Evolutionary conservation across 2,113 vertebrate species (phyloP).

Genomic region (Tricholaema leucomelas): DNA sequence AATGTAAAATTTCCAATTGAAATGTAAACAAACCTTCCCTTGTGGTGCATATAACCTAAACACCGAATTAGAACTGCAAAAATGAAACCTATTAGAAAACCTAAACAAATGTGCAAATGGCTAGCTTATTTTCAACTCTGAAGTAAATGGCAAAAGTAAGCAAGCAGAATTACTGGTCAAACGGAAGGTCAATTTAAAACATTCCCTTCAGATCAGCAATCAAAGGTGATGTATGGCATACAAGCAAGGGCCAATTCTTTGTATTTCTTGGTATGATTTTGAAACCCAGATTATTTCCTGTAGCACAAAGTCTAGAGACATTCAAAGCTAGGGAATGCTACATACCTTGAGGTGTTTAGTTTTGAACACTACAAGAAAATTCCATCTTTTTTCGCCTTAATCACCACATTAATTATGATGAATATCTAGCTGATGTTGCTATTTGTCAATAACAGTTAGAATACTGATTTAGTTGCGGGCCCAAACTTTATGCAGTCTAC

Average conservation of each 20-base stretch:
- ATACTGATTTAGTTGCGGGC: neutral
- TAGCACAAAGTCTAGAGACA: neutral
- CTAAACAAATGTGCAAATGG: constrained; percentile 13
- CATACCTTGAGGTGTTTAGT: neutral
- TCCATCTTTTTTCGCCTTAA: neutral
- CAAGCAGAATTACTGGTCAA: constrained; percentile 18
- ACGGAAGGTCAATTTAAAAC: constrained; percentile 1
- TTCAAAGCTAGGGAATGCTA: neutral
- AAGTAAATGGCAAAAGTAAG: constrained; percentile 7
- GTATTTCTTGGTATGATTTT: neutral
- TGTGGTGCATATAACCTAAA: constrained; percentile 11
- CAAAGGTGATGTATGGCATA: neutral
- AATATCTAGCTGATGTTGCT: neutral
- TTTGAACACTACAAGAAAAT: neutral
- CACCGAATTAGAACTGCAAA: constrained; percentile 1
- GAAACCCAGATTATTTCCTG: neutral
- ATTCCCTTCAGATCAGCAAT: neutral
- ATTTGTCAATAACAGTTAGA: neutral
- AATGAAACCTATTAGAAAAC: neutral
- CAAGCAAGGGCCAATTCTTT: neutral
- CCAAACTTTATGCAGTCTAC: neutral
- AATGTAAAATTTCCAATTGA: constrained; percentile 22
- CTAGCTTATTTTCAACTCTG: constrained; percentile 27
- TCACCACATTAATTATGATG: neutral
- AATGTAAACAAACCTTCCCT: constrained; percentile 22